Conservation (phyloP, 2,113 vertebrate genomes). For the Aplodontia rufa region DNA sequence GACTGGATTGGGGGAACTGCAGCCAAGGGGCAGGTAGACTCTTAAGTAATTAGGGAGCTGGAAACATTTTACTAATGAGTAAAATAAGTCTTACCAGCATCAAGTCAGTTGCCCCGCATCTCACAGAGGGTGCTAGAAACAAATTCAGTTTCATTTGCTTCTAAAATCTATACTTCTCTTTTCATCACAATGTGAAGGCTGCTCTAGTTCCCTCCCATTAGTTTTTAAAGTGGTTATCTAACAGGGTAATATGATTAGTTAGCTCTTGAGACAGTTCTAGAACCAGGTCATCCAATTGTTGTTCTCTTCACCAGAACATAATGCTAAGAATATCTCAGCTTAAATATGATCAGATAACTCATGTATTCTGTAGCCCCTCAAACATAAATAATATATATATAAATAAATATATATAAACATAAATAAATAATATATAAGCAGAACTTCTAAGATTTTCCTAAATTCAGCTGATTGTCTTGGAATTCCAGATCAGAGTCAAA, state of each 20-base stretch:
- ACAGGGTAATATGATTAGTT: not conserved
- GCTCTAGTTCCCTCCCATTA: not conserved
- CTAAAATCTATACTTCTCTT: not conserved
- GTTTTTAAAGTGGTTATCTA: not conserved
- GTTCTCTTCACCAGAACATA: not conserved
- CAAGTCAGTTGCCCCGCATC: not conserved
- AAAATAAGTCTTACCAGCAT: not conserved
- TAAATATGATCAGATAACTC: not conserved
- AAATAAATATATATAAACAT: too few species aligned
- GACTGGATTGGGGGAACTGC: not conserved
- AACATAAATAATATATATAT: too few species aligned
- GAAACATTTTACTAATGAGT: not conserved
- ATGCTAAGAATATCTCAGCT: not conserved
- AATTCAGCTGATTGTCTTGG: not conserved
- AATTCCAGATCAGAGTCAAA: not conserved
- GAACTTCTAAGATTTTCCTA: not conserved
- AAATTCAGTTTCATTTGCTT: not conserved
- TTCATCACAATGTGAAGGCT: not conserved
- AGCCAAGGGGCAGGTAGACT: not conserved
- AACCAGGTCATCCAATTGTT: not conserved
- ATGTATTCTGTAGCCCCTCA: too few species aligned
- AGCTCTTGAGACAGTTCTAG: not conserved
- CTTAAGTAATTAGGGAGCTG: not conserved
- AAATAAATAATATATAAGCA: not conserved
- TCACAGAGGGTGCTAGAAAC: not conserved